Percentiles rank a stretch among this genome's conserved stretches.
phyloP scores from a whole-genome alignment of 2,113 vertebrate genomes.

The Erythrocebus patas region DNA sequence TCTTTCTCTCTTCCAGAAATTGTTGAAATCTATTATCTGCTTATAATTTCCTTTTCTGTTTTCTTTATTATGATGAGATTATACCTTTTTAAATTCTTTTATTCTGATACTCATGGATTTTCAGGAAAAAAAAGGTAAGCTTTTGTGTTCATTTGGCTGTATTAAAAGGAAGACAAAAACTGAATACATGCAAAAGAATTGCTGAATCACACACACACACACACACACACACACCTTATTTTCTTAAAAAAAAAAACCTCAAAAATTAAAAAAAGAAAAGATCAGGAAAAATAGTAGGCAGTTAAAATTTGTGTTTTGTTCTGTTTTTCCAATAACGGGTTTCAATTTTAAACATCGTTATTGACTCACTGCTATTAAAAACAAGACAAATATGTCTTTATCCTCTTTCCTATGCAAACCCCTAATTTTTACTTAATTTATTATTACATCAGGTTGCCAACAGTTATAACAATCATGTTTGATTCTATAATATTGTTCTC shows the following conservation, averaged over 20 bases:
- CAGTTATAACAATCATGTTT: background rate
- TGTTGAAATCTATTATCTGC: background rate
- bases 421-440: background rate
- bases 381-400: background rate
- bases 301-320: background rate
- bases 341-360: background rate
- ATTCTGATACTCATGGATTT: background rate
- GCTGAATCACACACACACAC: background rate
- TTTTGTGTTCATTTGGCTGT: background rate
- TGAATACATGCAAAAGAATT: background rate
- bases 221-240: background rate
- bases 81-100: background rate
- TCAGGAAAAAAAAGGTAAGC: background rate
- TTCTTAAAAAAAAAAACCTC: background rate
- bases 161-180: background rate
- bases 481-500: background rate
- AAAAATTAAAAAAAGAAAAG: background rate
- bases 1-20: background rate
- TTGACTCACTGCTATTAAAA: background rate
- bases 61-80: background rate
- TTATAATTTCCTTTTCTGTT: background rate
- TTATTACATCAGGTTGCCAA: background rate
- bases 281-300: background rate
- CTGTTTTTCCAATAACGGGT: background rate
- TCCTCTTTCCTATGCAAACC: background rate